Evolutionary conservation across 2,888 invertebrate species (phyloP).

Genomic region (Merodon equestris): DNA sequence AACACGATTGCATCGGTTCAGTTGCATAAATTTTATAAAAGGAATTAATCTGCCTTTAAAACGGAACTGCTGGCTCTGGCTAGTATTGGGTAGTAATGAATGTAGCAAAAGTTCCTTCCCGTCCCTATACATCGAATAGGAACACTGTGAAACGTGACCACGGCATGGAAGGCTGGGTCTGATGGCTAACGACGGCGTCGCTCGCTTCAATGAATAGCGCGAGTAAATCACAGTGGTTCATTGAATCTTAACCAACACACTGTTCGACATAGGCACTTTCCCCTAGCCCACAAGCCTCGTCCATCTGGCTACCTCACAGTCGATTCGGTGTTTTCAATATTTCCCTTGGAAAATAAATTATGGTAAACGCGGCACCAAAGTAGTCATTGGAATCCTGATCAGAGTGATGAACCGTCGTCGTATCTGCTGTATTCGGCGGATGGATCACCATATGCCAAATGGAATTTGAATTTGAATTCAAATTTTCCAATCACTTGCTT

Average conservation of each 20-base stretch:
- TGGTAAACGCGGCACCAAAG: constrained; percentile 7
- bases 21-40: constrained; percentile 46
- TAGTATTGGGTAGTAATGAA: constrained; percentile 14
- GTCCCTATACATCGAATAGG: constrained; percentile 1
- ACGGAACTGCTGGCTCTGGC: not conserved
- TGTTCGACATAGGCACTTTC: constrained; percentile 26
- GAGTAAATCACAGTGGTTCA: constrained; percentile 63
- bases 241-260: constrained; percentile 59
- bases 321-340: constrained; percentile 32
- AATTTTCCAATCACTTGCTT: constrained; percentile 52
- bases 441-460: not conserved
- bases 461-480: constrained; percentile 18
- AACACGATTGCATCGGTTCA: constrained; percentile 34
- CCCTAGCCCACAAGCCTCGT: not conserved
- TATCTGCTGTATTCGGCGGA: not conserved
- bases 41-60: constrained; percentile 39
- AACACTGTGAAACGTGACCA: constrained; percentile 13
- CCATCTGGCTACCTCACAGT: not conserved
- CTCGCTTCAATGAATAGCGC: constrained; percentile 27
- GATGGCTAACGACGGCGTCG: not conserved
- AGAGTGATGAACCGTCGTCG: not conserved
- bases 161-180: too few species aligned
- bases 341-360: constrained; percentile 41
- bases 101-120: constrained; percentile 12
- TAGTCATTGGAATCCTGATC: not conserved